Evolutionary conservation across 2,113 vertebrate species (phyloP), one percentile per base, ranked within the genome.

Genomic region (Poeciliopsis prolifica): DNA sequence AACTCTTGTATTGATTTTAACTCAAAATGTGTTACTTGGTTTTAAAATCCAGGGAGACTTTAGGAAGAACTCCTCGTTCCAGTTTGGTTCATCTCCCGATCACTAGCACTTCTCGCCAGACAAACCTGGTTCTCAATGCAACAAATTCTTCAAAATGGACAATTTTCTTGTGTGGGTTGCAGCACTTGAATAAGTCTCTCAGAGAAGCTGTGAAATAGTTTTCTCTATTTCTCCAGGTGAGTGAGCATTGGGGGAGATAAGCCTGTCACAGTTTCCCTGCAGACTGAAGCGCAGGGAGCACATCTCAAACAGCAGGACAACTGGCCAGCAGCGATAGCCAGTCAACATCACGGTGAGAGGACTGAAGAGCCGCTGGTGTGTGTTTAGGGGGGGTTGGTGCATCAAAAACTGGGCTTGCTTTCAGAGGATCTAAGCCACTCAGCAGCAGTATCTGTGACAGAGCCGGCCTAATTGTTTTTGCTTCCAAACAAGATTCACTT

Each of bases 251-350:
- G 66, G 78, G 78, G 84, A 81, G 88, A 91, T 91, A 91, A 91
- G 82, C 76, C 87, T 82, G 90, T 91, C 90, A 90, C 85, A 70
- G 6, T 51, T 73, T 85, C 80, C 83, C 83, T 85, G 73, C 78
- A 85, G 69, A 87, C 88, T 72, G 86, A 81, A 71, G 85, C 75
- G 61, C 80, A 7, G 68, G 79, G 77, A 87, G 84, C 84, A 81
- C 90, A 88, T 91, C 88, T 87, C 83, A 87, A 83, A 83, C 78
- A 78, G 87, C 28, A n/a, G 71, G 73, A 77, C 65, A 70, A 89
- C 87, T 91, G 90, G 87, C 88, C 88, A 77, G 64, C 87, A 72
- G 87, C 72, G 90, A 90, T 92, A 91, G 87, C 77, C 54, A 7
- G 85, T 85, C 88, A 88, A 70, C 84, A 77, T 84, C 78, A 82